A percentile compares a stretch with the other conserved stretches of the same genome.
Evolutionary conservation across 2,113 vertebrate species (phyloP).

Genomic region (Pollachius pollachius): DNA sequence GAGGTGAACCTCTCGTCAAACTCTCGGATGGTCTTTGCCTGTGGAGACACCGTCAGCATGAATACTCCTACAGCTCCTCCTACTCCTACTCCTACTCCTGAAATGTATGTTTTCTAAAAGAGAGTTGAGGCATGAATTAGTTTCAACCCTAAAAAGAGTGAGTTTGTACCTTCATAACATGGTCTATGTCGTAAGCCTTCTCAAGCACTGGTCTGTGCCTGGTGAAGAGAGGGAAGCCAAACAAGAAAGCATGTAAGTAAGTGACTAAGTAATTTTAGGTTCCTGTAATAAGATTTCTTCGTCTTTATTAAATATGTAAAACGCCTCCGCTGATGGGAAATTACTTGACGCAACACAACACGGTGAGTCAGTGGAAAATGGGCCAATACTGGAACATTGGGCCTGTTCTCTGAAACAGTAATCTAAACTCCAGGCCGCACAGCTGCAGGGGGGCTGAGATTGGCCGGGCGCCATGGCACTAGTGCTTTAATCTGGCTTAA

Average conservation of each 20-base stretch:
- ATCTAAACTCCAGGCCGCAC: not conserved
- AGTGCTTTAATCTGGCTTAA: conserved; percentile 26
- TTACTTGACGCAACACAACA: no score
- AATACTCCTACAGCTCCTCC: not conserved
- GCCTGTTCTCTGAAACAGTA: no score
- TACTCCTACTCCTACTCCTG: no score
- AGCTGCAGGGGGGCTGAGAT: not conserved
- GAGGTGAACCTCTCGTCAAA: conserved; percentile 96
- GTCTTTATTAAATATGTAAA: no score
- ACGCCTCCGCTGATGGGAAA: no score
- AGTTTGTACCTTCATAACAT: conserved; percentile 90
- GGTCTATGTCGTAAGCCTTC: conserved; percentile 91
- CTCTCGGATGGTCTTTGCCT: conserved; percentile 95
- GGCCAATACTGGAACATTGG: no score
- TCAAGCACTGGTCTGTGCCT: conserved; percentile 93
- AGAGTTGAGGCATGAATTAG: not conserved
- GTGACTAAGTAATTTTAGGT: no score
- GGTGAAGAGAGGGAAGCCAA: conserved; percentile 39
- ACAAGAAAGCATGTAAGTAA: no score
- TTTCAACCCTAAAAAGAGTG: conserved; percentile 1
- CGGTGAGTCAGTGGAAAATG: no score
- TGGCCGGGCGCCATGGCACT: not conserved
- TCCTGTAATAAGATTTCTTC: no score
- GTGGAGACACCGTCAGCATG: conserved; percentile 16
- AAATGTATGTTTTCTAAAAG: not conserved